A percentile compares a stretch with the other conserved stretches of the same genome.
These are phyloP conservation scores for Cephus cinctus DNA, from an alignment of 1,140 invertebrate species.

Conservation along the genomic window DNA sequence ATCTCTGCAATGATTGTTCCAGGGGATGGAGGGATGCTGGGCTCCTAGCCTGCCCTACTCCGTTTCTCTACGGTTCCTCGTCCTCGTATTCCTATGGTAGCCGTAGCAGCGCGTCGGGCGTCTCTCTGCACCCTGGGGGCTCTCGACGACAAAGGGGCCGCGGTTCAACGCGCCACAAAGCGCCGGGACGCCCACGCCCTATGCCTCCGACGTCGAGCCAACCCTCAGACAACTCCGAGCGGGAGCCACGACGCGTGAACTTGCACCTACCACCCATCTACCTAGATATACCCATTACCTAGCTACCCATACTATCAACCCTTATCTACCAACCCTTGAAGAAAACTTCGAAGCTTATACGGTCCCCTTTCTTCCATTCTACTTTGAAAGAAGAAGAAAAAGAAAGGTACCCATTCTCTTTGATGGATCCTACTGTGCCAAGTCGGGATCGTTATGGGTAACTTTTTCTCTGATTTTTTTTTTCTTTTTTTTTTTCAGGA, in stretches of 20 bases:
- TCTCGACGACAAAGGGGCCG: slow-evolving; percentile 47
- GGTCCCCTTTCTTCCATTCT: too few species aligned
- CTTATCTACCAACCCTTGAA: slow-evolving; percentile 10
- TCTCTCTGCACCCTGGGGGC: slow-evolving; percentile 25
- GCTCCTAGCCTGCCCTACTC: not conserved
- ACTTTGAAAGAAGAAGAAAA: too few species aligned
- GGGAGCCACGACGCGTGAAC: slow-evolving; percentile 41
- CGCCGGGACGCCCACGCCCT: slow-evolving; percentile 45
- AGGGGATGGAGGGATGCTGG: slow-evolving; percentile 12
- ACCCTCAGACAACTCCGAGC: too few species aligned
- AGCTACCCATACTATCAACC: too few species aligned
- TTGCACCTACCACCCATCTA: slow-evolving; percentile 28
- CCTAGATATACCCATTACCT: too few species aligned
- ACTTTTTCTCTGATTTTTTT: too few species aligned
- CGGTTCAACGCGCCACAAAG: slow-evolving; percentile 55
- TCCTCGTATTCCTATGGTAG: too few species aligned
- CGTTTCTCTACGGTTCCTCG: slow-evolving; percentile 3
- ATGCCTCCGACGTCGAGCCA: slow-evolving; percentile 20
- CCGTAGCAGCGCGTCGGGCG: slow-evolving; percentile 32
- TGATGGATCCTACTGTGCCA: too few species aligned
- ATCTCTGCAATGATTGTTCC: slow-evolving; percentile 49
- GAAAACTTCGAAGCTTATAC: too few species aligned
- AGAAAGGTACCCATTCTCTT: too few species aligned
- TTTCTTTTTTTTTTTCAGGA: too few species aligned
- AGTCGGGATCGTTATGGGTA: too few species aligned